Conservation (phyloP, 2,888 invertebrate species). For the Aricia artaxerxes region DNA sequence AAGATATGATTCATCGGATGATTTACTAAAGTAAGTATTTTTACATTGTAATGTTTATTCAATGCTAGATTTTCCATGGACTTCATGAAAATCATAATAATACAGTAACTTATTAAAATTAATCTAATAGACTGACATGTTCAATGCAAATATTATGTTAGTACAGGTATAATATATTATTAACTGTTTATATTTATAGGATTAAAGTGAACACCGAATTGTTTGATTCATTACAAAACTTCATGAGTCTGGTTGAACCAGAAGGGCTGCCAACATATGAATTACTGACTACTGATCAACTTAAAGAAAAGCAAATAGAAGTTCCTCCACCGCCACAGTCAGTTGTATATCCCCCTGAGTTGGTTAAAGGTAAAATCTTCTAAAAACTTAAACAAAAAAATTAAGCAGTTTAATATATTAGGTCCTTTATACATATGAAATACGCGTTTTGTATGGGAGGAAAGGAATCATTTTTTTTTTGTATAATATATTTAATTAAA, state of each 20-base stretch:
- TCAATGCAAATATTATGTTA: neutral
- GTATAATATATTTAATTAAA: too few species aligned
- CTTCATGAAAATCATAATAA: too few species aligned
- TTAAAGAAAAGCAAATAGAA: conserved; percentile 58
- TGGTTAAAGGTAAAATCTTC: conserved; percentile 58
- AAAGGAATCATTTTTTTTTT: too few species aligned
- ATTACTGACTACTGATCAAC: conserved; percentile 54
- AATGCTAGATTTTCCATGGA: neutral
- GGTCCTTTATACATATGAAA: too few species aligned
- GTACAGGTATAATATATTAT: neutral
- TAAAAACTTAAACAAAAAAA: neutral
- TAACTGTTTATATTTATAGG: conserved; percentile 47
- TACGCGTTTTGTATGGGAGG: too few species aligned
- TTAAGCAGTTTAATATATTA: neutral
- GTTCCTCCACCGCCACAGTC: conserved; percentile 64
- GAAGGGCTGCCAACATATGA: conserved; percentile 54
- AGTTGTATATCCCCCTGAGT: conserved; percentile 62
- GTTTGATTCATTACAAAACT: conserved; percentile 59
- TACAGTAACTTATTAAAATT: too few species aligned
- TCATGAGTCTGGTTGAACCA: conserved; percentile 64
- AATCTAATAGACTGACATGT: too few species aligned
- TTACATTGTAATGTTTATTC: conserved; percentile 17
- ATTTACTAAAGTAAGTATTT: conserved; percentile 58
- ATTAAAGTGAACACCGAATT: conserved; percentile 65
- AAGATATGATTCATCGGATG: conserved; percentile 51